Evolutionary conservation across 2,888 invertebrate genomes (phyloP), one percentile per base, ranked within the genome.

Genomic region (Drosophila glabriapex): DNA sequence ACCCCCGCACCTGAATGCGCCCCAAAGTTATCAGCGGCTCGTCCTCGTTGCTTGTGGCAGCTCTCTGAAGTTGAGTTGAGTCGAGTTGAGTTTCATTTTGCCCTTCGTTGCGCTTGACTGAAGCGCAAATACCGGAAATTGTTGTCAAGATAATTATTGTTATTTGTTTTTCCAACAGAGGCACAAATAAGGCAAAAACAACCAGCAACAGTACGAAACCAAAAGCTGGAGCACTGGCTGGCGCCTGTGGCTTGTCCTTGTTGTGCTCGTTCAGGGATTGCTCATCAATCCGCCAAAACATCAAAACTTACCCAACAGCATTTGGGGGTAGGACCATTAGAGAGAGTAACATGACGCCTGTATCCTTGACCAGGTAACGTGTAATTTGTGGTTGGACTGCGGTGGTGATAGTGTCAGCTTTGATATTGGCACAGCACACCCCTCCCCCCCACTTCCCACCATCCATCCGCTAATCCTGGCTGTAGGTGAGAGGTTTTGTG

Each of bases 91-190:
- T 90, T 86, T 88, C 88, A 82, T 90, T 85, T 88, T 85, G 85
- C 80, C 76, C 74, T 78, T 85, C 74, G 85, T 80, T 90, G 80
- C 85, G 91, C 92, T 91, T 83, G 91, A 92, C 91, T 92, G 90
- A 88, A 88, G 91, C 86, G 90, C 92, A 91, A 91, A 93, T 92
- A 85, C 93, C 93, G 93, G 93, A 93, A 93, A 93, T 93, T 93
- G 93, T 92, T 93, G 93, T 93, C 93, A 93, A 92, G 92, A 92
- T 93, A 93, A 93, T 93, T 92, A 92, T 92, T 92, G 91, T 92
- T 92, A 92, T 92, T 92, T 92, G 91, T 91, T 91, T 91, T 89
- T 69, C 74, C 75, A 80, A 76, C 78, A 68, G 53, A 70, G 68
- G 68, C 78, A 67, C 71, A 84, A 78, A 76, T 70, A 74, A 71